Evolutionary conservation across 2,113 vertebrate genomes (phyloP).

Genomic region (Salvelinus sp.): DNA sequence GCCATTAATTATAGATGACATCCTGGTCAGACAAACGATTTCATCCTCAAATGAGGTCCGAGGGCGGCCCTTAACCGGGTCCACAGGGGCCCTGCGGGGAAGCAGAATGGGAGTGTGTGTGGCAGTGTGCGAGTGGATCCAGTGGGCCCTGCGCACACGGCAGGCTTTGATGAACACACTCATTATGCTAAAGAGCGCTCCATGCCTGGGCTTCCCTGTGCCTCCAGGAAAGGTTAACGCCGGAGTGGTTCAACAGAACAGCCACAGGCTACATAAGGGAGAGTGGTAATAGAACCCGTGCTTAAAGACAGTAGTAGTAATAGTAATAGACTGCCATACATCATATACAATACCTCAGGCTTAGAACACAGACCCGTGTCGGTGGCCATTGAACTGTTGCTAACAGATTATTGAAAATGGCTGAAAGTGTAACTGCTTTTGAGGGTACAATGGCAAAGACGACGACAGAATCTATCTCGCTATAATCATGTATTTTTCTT

Average conservation of each 20-base stretch:
- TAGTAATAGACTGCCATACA: no score
- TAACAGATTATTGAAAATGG: no score
- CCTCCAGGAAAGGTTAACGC: conserved; percentile 86
- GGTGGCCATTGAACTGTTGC: no score
- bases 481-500: neutral
- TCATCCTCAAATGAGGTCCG: conserved; percentile 84
- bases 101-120: conserved; percentile 39
- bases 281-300: neutral
- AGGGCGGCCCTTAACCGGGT: conserved; percentile 63
- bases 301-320: no score
- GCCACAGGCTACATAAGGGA: conserved; percentile 37
- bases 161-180: conserved; percentile 81
- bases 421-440: no score
- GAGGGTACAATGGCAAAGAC: neutral
- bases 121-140: conserved; percentile 51
- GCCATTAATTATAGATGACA: conserved; percentile 88
- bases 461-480: neutral
- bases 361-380: no score
- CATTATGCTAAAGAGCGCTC: conserved; percentile 83
- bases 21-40: conserved; percentile 82
- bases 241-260: conserved; percentile 77
- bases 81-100: conserved; percentile 64
- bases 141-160: conserved; percentile 63
- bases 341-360: no score
- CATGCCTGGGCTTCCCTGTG: conserved; percentile 75